A percentile compares a stretch with the other conserved stretches of the same genome.
phyloP scores from a whole-genome alignment of 2,797 vertebrate species.

The Tadarida brasiliensis region DNA sequence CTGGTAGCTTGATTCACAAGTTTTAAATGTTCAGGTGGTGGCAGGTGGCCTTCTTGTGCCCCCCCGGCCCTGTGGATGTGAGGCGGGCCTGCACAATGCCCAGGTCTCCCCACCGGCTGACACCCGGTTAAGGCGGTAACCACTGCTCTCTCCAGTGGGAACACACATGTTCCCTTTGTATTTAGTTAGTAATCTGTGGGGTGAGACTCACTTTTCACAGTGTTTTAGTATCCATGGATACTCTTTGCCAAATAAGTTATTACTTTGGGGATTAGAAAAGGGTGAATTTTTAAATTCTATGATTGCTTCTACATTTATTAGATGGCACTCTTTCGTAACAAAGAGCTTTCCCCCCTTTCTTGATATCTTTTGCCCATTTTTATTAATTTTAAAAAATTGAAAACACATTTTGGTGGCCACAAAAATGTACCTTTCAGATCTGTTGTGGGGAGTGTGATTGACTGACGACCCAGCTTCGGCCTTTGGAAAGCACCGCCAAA shows the following conservation, averaged over 20 bases:
- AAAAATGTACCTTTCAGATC: no score
- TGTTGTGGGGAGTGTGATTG: no score
- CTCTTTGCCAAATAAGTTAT: neutral
- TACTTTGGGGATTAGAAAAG: neutral
- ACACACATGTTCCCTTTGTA: neutral
- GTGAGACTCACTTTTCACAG: neutral
- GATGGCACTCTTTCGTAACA: neutral
- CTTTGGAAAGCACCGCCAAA: no score
- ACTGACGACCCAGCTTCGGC: no score
- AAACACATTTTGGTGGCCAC: no score
- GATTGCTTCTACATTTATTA: neutral
- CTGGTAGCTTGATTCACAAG: neutral
- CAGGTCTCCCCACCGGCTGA: neutral
- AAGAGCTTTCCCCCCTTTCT: neutral
- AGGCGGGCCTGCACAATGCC: neutral
- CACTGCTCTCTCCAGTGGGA: neutral
- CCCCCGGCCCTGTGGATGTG: neutral
- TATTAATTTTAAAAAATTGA: neutral
- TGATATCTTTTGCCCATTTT: constrained; percentile 4
- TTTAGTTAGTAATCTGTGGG: neutral
- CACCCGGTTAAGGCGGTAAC: neutral
- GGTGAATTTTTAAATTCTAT: neutral
- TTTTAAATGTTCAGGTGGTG: neutral
- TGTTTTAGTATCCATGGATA: neutral
- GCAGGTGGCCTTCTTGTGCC: neutral